Conservation (phyloP, 2,888 invertebrate species). For the Bugula neritina region DNA sequence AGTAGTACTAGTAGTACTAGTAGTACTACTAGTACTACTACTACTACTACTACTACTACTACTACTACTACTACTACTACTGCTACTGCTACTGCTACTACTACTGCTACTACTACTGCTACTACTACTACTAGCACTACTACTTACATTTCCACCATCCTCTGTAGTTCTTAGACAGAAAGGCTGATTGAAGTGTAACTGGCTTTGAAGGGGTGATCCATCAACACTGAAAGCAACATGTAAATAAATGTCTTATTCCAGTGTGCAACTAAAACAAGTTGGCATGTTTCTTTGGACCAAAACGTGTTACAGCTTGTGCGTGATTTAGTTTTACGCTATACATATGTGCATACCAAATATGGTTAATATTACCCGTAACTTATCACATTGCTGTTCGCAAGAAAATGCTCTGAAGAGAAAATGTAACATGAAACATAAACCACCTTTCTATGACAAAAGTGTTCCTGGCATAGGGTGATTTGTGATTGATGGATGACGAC, state of each 20-base stretch:
- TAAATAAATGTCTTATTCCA: background rate
- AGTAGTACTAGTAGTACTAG: too few species aligned
- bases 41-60: too few species aligned
- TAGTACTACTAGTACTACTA: too few species aligned
- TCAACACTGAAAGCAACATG: slow-evolving; percentile 38
- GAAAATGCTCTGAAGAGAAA: background rate
- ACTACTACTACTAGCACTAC: too few species aligned
- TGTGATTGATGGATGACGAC: slow-evolving; percentile 33
- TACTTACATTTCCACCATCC: slow-evolving; percentile 40
- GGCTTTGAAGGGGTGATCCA: slow-evolving; percentile 38
- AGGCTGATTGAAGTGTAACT: slow-evolving; percentile 42
- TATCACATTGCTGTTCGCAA: background rate
- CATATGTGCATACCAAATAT: too few species aligned
- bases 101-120: too few species aligned
- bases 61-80: too few species aligned
- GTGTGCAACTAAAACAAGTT: background rate
- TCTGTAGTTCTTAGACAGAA: slow-evolving; percentile 41
- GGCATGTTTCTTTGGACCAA: background rate
- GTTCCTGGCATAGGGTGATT: slow-evolving; percentile 36
- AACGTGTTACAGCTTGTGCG: too few species aligned
- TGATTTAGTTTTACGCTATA: too few species aligned
- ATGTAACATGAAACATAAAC: too few species aligned
- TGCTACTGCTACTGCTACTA: too few species aligned
- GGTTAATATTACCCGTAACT: too few species aligned
- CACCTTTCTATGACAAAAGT: slow-evolving; percentile 44